phyloP scores from a whole-genome alignment of 1,140 invertebrate genomes.

The Hyphantria cunea region DNA sequence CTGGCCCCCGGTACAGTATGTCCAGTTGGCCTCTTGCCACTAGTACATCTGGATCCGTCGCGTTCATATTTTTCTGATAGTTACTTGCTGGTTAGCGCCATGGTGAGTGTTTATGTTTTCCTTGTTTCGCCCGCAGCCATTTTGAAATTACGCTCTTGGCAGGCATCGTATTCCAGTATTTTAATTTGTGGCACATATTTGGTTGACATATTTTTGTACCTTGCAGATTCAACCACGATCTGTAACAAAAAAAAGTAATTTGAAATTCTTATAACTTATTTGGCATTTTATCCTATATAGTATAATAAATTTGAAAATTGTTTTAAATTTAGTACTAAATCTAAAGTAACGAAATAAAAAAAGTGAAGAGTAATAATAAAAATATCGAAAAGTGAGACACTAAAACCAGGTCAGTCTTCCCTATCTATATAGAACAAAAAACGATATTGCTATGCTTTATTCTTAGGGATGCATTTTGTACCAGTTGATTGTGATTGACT shows the following conservation, averaged over 20 bases:
- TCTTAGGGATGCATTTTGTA: no score
- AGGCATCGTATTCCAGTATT: constrained; percentile 66
- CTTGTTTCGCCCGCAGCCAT: constrained; percentile 74
- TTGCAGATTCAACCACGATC: constrained; percentile 39
- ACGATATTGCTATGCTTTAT: no score
- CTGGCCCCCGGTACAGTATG: constrained; percentile 58
- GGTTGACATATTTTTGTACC: constrained; percentile 54
- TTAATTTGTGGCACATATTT: constrained; percentile 62
- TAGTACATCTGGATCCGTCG: constrained; percentile 61
- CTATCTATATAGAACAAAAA: no score
- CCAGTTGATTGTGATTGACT: no score
- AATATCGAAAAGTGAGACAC: no score
- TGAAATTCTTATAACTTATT: not conserved
- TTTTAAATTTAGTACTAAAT: no score
- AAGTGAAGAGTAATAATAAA: no score
- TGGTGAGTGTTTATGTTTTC: constrained; percentile 73
- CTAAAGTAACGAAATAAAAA: no score
- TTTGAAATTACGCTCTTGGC: constrained; percentile 74
- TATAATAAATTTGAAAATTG: no score
- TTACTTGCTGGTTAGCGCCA: constrained; percentile 69
- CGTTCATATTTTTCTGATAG: constrained; percentile 75
- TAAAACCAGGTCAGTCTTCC: no score
- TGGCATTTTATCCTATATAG: no score
- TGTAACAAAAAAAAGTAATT: constrained; percentile 51
- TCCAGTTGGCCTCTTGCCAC: constrained; percentile 73